phyloP scores from a whole-genome alignment of 1,140 invertebrate species.

The Teleopsis dalmanni region DNA sequence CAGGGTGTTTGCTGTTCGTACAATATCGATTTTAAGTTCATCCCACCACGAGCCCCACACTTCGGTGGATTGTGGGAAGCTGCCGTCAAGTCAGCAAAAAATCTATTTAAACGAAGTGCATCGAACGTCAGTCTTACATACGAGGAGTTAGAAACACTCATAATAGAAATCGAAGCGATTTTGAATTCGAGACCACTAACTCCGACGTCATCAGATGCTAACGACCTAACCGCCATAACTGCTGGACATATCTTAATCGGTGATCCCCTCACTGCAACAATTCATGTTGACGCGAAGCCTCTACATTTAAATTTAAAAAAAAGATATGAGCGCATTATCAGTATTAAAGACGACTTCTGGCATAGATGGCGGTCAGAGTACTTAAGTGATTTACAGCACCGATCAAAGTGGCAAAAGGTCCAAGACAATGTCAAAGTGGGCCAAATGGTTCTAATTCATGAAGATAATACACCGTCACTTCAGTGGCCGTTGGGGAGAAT shows the following conservation, averaged over 20 bases:
- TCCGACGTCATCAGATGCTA: not conserved
- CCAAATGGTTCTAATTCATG: conserved; percentile 35
- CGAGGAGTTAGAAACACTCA: conserved; percentile 7
- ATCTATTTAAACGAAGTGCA: not conserved
- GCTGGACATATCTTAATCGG: conserved; percentile 6
- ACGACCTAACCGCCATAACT: conserved; percentile 1
- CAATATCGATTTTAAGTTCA: no score
- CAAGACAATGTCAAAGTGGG: conserved; percentile 18
- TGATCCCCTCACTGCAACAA: not conserved
- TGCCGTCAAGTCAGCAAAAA: no score
- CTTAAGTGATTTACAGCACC: conserved; percentile 22
- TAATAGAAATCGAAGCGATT: not conserved
- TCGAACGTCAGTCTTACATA: not conserved
- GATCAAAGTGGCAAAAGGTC: conserved; percentile 29
- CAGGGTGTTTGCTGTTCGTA: no score
- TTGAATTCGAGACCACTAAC: conserved; percentile 7
- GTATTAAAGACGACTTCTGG: conserved; percentile 7
- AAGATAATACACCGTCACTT: conserved; percentile 32
- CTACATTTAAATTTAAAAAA: not conserved
- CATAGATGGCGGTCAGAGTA: conserved; percentile 24
- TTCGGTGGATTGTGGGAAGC: no score
- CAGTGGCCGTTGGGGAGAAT: conserved; percentile 34
- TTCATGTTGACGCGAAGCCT: not conserved
- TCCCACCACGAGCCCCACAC: no score
- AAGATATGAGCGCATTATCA: not conserved